A percentile compares a stretch with the other conserved stretches of the same genome.
These are phyloP conservation scores for Vanessa tameamea DNA, from an alignment of 1,140 invertebrate species.

Conservation along the genomic window DNA sequence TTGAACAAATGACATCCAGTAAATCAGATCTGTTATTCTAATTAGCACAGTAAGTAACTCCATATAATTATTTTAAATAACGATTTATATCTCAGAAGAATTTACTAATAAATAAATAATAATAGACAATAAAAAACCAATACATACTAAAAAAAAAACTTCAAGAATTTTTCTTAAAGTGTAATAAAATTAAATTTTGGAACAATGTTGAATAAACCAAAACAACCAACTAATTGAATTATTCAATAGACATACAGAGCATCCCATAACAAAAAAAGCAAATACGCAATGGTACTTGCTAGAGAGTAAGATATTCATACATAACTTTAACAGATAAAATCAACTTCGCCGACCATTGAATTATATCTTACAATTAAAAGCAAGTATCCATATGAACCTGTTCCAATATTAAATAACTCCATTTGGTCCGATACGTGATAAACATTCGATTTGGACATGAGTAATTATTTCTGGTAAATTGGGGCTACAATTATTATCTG, in stretches of 20 bases:
- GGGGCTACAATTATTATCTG: conserved; percentile 58
- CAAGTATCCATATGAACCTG: conserved; percentile 46
- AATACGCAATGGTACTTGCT: not conserved
- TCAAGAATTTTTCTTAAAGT: too few species aligned
- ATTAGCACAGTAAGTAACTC: too few species aligned
- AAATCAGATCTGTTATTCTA: too few species aligned
- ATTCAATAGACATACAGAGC: not conserved
- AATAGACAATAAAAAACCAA: too few species aligned
- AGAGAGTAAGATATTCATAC: conserved; percentile 10
- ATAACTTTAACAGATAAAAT: conserved; percentile 23
- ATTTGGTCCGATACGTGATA: conserved; percentile 56
- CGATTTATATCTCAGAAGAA: too few species aligned
- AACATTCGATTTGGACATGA: conserved; percentile 48
- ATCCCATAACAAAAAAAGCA: not conserved
- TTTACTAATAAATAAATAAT: too few species aligned
- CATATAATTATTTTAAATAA: too few species aligned
- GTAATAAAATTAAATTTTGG: too few species aligned
- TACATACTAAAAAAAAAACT: too few species aligned
- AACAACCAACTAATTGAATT: too few species aligned
- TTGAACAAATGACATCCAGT: too few species aligned
- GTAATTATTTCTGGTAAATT: conserved; percentile 69
- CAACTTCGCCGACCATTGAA: conserved; percentile 39
- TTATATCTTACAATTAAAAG: conserved; percentile 66
- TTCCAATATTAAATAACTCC: conserved; percentile 55
- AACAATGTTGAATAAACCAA: too few species aligned